Base-by-base conservation (phyloP, 2,797 vertebrate genomes). In the Pangasius djambal region DNA sequence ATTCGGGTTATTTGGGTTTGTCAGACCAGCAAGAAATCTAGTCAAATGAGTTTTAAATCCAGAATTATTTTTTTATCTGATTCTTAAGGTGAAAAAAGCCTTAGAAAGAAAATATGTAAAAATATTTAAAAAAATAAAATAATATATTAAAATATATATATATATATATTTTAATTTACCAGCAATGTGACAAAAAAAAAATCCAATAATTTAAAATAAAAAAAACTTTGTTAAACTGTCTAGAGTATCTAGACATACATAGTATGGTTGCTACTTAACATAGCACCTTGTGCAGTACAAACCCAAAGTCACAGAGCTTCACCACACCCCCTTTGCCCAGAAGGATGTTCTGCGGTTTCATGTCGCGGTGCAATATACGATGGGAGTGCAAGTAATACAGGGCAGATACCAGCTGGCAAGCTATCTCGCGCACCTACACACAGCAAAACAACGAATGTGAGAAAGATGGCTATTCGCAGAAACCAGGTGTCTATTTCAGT, bases 271-370 rank as follows among this genome's bases (percentile, higher is more conserved):
- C 25, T 74, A 74, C 31, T 84, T 87, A 72, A 28, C 37, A 69
- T 78, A 79, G 61, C 88, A 57, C 4, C 34, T 55, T 83, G 63
- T 70, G 15, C 31, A 84, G 72, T 55, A 94, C 97, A 59, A 91
- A 99, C 99, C 99, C 98, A 81, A 99, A 99, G 94, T 99, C 99
- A 93, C 99, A 99, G 83, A 99, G 97, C 90, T 99, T 99, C 90
- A 99, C 95, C 7, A 97, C 91, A 0, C 98, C 98, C 1, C 94
- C 97, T 94, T 99, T 99, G 25, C 96, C 97, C 85, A 99, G 92
- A 44, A 99, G 96, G 89, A 99, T 99, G 90, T 99, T 99, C 94
- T 99, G 98, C 37, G 99, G 99, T 91, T 99, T 99, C 97, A 99
- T 98, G 95, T 99, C 99, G 0, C 98, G 97, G 91, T 99, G 98